Evolutionary conservation across 2,888 invertebrate genomes (phyloP).

Genomic region (Pantelozetes paolii): DNA sequence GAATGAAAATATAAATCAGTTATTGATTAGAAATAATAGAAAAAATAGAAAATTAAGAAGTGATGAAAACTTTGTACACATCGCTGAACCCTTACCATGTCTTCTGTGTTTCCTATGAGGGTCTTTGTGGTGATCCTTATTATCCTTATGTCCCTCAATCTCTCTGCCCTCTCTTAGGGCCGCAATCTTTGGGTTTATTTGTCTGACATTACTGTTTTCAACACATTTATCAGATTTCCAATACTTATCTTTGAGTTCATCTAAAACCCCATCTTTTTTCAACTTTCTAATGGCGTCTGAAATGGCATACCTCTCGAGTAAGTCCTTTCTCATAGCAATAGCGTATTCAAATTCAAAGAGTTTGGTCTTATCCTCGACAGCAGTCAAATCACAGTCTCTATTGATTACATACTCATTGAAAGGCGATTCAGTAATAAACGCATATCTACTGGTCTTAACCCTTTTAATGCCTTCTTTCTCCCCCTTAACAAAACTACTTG

Average conservation of each 20-base stretch:
- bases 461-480: constrained; percentile 66
- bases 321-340: constrained; percentile 24
- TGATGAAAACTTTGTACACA: too few species aligned
- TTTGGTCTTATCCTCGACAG: constrained; percentile 55
- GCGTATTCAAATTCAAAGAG: constrained; percentile 41
- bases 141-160: neutral
- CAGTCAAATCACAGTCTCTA: constrained; percentile 57
- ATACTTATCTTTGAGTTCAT: constrained; percentile 38
- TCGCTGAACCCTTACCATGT: too few species aligned
- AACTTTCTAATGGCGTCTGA: constrained; percentile 20
- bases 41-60: too few species aligned
- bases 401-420: constrained; percentile 56
- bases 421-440: constrained; percentile 58
- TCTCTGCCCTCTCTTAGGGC: neutral
- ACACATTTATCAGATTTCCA: constrained; percentile 36
- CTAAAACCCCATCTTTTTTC: constrained; percentile 16
- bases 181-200: neutral
- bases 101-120: neutral
- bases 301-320: constrained; percentile 24
- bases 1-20: too few species aligned
- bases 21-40: too few species aligned
- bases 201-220: constrained; percentile 4
- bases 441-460: constrained; percentile 56
- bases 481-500: constrained; percentile 26
- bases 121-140: neutral